phyloP scores from a whole-genome alignment of 2,888 invertebrate genomes.

The Linnaemya vulpina region DNA sequence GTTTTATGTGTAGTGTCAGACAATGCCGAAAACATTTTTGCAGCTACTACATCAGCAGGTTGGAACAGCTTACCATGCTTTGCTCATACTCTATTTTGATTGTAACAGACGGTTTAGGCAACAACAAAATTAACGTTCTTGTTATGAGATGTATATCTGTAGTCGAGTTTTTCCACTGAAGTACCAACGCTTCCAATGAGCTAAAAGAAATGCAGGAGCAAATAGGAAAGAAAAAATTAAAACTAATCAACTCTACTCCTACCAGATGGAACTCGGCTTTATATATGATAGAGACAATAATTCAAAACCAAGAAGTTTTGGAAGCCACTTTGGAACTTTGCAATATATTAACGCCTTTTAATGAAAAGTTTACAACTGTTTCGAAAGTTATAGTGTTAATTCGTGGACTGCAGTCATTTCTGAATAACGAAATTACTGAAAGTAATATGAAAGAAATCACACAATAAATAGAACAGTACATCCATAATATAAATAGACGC shows the following conservation, averaged over 20 bases:
- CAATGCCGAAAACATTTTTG: slow-evolving; percentile 22
- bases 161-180: slow-evolving; percentile 16
- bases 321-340: slow-evolving; percentile 16
- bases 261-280: slow-evolving; percentile 21
- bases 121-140: slow-evolving; percentile 3
- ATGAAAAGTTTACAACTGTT: slow-evolving; percentile 15
- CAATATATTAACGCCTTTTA: slow-evolving; percentile 2
- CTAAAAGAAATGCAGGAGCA: slow-evolving; percentile 26
- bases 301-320: slow-evolving; percentile 14
- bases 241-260: slow-evolving; percentile 11
- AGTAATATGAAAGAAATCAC: slow-evolving; percentile 12
- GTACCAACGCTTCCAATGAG: slow-evolving; percentile 28
- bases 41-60: slow-evolving; percentile 14
- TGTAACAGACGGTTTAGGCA: slow-evolving; percentile 12
- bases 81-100: slow-evolving; percentile 30
- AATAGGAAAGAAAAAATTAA: slow-evolving; percentile 17
- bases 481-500: slow-evolving; percentile 12
- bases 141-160: slow-evolving; percentile 3
- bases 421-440: slow-evolving; percentile 1
- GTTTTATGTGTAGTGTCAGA: slow-evolving; percentile 17
- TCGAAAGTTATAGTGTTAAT: background rate
- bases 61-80: slow-evolving; percentile 11
- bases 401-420: slow-evolving; percentile 13
- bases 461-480: slow-evolving; percentile 6
- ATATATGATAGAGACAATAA: slow-evolving; percentile 17